Percentiles rank a stretch among this genome's conserved stretches.
Evolutionary conservation across 2,888 invertebrate species (phyloP).

Genomic region (Pyrrhosoma nymphula): DNA sequence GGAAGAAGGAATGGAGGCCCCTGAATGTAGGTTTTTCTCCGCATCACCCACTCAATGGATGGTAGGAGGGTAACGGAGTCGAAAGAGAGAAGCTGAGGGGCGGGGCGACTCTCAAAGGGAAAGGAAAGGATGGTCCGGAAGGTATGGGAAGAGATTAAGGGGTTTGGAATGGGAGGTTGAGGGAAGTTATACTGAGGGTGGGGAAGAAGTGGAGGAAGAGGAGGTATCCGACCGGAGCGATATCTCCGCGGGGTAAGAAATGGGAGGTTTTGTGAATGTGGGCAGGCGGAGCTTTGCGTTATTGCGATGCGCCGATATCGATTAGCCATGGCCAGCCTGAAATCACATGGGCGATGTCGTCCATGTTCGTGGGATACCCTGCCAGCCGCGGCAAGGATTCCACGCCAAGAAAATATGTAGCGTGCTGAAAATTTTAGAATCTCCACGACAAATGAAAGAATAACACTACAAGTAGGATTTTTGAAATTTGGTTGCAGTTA

Average conservation of each 20-base stretch:
- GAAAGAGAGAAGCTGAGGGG: not conserved
- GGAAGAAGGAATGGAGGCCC: not conserved
- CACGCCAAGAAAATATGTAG: too few relatives aligned
- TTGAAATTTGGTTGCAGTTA: too few relatives aligned
- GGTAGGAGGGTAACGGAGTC: not conserved
- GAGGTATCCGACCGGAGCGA: not conserved
- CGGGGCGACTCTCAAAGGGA: not conserved
- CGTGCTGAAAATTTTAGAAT: too few relatives aligned
- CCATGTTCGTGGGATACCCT: too few relatives aligned
- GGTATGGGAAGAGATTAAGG: not conserved
- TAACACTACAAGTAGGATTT: too few relatives aligned
- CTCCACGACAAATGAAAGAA: too few relatives aligned
- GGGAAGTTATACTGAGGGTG: not conserved
- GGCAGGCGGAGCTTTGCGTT: not conserved
- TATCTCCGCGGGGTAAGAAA: not conserved
- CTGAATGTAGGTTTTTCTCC: not conserved
- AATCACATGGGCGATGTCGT: too few relatives aligned
- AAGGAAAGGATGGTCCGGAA: not conserved
- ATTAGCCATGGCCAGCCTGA: not conserved
- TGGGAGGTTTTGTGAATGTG: not conserved
- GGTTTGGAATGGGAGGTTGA: not conserved
- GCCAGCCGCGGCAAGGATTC: too few relatives aligned
- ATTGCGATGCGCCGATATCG: not conserved
- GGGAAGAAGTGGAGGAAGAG: not conserved
- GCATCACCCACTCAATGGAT: not conserved